phyloP scores from a whole-genome alignment of 2,797 vertebrate species.

The Brachymystax lenok region DNA sequence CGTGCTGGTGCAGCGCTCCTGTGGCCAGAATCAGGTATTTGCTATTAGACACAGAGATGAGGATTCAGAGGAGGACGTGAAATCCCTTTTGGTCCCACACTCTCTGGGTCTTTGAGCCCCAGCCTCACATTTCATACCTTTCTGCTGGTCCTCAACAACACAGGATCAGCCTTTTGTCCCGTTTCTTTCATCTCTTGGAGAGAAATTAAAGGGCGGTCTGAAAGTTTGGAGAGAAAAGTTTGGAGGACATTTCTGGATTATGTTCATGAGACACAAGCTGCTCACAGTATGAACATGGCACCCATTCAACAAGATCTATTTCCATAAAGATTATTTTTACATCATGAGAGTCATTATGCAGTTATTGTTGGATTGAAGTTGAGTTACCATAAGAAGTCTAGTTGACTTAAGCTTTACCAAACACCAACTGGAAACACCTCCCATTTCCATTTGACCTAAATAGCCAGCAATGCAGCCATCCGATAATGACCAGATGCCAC shows the following conservation, averaged over 20 bases:
- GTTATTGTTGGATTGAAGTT: conserved; percentile 21
- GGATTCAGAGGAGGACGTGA: conserved; percentile 62
- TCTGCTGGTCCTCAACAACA: conserved; percentile 66
- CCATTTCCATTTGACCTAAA: conserved; percentile 7
- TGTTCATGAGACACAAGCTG: conserved; percentile 84
- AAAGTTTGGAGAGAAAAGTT: conserved; percentile 65
- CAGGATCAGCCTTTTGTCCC: conserved; percentile 65
- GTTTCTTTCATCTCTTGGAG: conserved; percentile 61
- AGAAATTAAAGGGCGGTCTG: conserved; percentile 36
- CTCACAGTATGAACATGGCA: conserved; percentile 85
- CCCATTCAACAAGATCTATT: conserved; percentile 84
- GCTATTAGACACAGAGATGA: conserved; percentile 81
- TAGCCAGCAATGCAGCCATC: conserved; percentile 60
- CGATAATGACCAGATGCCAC: conserved; percentile 69
- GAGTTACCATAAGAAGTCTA: neutral
- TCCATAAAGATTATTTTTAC: conserved; percentile 85
- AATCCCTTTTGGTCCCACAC: conserved; percentile 71
- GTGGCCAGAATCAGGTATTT: conserved; percentile 77
- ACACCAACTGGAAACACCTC: conserved; percentile 68
- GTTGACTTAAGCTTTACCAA: neutral
- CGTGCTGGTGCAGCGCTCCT: conserved; percentile 67
- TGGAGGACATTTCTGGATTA: conserved; percentile 85
- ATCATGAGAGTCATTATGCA: conserved; percentile 72
- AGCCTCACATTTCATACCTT: conserved; percentile 64
- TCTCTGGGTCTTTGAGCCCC: conserved; percentile 54